Conservation (phyloP, 2,888 invertebrate species). For the Cantharis flavilabris region DNA sequence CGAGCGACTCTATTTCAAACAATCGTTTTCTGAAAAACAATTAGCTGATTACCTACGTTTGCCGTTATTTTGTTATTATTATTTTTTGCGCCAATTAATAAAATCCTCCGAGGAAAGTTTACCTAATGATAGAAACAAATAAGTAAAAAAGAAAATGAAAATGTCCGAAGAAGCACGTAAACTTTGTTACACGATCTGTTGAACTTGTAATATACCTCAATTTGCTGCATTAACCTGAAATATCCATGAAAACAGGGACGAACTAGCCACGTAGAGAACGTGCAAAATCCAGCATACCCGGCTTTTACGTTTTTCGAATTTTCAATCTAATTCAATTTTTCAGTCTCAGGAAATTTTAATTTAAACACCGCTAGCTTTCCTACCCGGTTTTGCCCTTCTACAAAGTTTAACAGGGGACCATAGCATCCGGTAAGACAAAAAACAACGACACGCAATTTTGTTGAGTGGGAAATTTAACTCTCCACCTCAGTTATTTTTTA, state of each 20-base stretch:
- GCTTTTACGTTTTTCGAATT: no score
- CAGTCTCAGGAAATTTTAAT: no score
- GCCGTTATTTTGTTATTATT: background rate
- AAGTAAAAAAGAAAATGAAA: conserved; percentile 14
- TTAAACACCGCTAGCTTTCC: no score
- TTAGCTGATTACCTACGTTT: background rate
- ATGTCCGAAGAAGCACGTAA: conserved; percentile 9
- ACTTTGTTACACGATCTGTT: conserved; percentile 14
- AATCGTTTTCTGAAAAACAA: background rate
- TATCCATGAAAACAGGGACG: background rate
- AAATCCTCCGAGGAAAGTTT: background rate
- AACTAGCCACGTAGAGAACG: background rate
- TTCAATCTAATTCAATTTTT: no score
- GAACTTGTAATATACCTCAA: conserved; percentile 9
- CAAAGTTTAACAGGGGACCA: no score
- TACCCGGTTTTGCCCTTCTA: no score
- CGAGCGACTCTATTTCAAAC: background rate
- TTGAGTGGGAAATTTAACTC: no score
- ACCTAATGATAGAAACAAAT: conserved; percentile 1
- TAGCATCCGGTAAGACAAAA: no score
- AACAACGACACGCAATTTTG: no score
- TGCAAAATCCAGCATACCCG: no score
- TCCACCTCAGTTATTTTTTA: no score
- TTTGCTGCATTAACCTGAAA: conserved; percentile 1
- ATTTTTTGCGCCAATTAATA: background rate